Base-by-base conservation (phyloP, 2,113 vertebrate genomes). In the Cyphomyrus plagiostoma region DNA sequence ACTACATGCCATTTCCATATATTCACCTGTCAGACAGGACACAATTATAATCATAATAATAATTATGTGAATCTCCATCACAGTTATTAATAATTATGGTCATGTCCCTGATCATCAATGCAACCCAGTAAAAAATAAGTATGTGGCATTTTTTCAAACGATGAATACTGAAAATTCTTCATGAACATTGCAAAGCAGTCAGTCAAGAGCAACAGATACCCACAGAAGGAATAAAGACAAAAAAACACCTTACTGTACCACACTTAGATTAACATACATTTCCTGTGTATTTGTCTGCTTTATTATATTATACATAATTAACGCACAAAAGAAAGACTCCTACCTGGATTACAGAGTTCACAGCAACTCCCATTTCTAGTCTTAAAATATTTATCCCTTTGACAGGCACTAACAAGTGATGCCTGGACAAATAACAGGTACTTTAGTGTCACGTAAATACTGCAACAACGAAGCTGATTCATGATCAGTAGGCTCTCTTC, bases 261-360 rank as follows among this genome's bases (percentile, higher is more conserved):
- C 70, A 39, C 30, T 30, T 15, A 17, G 74, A 42, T 8, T 80
- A 80, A 42, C 15, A 19, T 39, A 42, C 13, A 46, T 84, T 21
- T 23, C 13, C 19, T 45, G 82, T 48, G 3, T 10, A 48, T 84
- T 5, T 23, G 19, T 42, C 39, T 80, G 35, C 35, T 80, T 80
- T 11, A 39, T 39, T n/a, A 10, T 8, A 84, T 48, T 48, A 2
- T 8, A 45, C 2, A 82, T 21, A 42, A 42, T 17, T 21, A 46
- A 82, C 7, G 10, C 30, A 82, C 45, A 84, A n/a, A 46, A 48
- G 21, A 48, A 84, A 1, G 48, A 9, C 11, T 90, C 86, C 95
- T 95, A 96, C 96, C 95, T 93, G 92, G 90, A 2, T 39, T 91
- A 58, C 95, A 96, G 45, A 4, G 3, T 39, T 94, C 3, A 90